Percentiles rank a stretch among this genome's conserved stretches.
phyloP scores from a whole-genome alignment of 2,888 invertebrate genomes.

The Sphaeridia pumilis region DNA sequence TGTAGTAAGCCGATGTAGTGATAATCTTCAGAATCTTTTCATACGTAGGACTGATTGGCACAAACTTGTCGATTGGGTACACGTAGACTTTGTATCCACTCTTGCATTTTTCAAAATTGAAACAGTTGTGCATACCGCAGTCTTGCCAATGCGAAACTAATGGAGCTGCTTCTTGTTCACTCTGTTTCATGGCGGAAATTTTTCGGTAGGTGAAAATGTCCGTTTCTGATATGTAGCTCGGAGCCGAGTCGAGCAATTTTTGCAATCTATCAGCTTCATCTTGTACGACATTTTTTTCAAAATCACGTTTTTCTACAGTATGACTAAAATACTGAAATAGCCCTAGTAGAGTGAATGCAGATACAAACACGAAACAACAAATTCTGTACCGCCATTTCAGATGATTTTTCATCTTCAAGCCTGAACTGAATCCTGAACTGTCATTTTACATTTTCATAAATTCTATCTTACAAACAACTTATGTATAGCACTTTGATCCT shows the following conservation, averaged over 20 bases:
- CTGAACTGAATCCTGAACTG: too few species aligned
- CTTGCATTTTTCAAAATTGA: constrained; percentile 71
- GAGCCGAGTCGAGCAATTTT: constrained; percentile 9
- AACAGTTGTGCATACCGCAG: constrained; percentile 90
- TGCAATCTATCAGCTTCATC: constrained; percentile 5
- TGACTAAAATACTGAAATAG: too few species aligned
- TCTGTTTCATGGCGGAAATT: not conserved
- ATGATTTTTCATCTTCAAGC: too few species aligned
- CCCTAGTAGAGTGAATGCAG: too few species aligned
- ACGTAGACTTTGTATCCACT: constrained; percentile 77
- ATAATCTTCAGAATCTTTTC: constrained; percentile 84
- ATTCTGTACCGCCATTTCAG: too few species aligned
- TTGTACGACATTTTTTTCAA: too few species aligned
- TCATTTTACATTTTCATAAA: too few species aligned
- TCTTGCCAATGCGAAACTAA: constrained; percentile 31
- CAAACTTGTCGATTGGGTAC: constrained; percentile 54
- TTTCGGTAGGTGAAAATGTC: constrained; percentile 4
- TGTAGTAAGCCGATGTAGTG: constrained; percentile 80
- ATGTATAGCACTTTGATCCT: too few species aligned
- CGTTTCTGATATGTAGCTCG: constrained; percentile 5
- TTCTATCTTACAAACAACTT: too few species aligned
- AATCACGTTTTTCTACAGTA: too few species aligned
- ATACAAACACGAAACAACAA: too few species aligned
- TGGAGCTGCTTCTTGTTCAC: not conserved
- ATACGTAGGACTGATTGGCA: constrained; percentile 65